Evolutionary conservation across 2,888 invertebrate genomes (phyloP), one percentile per base, ranked within the genome.

Genomic region (Leptarthrus brevirostris): DNA sequence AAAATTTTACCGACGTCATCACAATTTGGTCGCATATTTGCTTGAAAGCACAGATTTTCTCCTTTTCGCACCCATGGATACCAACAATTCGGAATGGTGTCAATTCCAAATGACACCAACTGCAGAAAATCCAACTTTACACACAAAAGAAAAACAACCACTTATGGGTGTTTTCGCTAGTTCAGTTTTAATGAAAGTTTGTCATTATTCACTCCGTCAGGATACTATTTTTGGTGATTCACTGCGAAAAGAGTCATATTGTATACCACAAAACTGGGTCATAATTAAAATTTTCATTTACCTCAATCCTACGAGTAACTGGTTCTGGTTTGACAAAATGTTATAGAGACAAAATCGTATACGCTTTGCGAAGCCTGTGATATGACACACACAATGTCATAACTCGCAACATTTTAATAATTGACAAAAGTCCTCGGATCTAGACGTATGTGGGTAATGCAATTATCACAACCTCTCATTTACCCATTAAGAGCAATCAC

Each of bases 241-340:
- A 24, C 26, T 47, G 12, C 16, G 14, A 20, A 61, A 61, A 20
- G 40, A 61, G 36, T 20, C 16, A 3, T 16, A 26, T 30, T 30
- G 8, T 30, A 30, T 56, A 24, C 58, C 26, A 14, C 24, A 64
- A 22, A 64, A 47, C 44, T 64, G 64, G 64, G 64, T 64, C 64
- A 64, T 64, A 44, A 64, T 64, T 64, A 64, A 64, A 64, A 64
- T 64, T 64, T 64, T 44, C 64, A 64, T 44, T 64, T 64, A 14
- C 34, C 30, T 8, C 30, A 5, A 8, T 30, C 30, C 30, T 8
- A 8, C n/a, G n/a, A n/a, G n/a, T 8, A 30, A 5, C 30, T 8
- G 30, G 30, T 30, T n/a, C n/a, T n/a, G 8, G 30, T 30, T 30
- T 30, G 30, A 30, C 8, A 8, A 5, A 8, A 30, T 30, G n/a